Conservation (phyloP, 2,113 vertebrate species). For the Cheilinus undulatus region DNA sequence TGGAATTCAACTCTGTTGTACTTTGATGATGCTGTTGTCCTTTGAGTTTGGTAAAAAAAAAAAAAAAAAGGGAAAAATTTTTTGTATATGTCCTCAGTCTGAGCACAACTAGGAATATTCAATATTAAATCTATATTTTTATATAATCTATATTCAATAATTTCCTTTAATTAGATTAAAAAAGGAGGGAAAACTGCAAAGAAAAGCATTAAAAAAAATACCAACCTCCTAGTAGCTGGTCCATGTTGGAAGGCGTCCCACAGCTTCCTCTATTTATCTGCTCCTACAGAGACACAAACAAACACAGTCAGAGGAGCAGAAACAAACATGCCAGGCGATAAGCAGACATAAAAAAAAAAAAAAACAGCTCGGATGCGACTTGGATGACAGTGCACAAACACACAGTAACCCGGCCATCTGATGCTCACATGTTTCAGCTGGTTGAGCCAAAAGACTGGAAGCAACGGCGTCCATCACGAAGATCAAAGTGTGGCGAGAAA, state of each 20-base stretch:
- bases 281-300: constrained; percentile 76
- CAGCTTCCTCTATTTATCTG: constrained; percentile 74
- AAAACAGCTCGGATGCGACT: neutral
- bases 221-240: constrained; percentile 77
- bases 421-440: constrained; percentile 43
- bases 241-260: constrained; percentile 83
- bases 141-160: neutral
- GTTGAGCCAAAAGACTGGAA: neutral
- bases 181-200: too few species aligned
- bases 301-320: neutral
- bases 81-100: too few species aligned
- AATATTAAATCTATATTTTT: neutral
- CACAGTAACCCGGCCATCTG: neutral
- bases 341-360: neutral
- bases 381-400: neutral
- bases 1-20: too few species aligned
- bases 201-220: neutral
- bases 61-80: too few species aligned
- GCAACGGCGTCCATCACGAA: neutral
- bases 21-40: too few species aligned
- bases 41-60: too few species aligned
- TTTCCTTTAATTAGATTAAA: too few species aligned
- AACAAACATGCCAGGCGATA: neutral
- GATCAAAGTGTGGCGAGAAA: constrained; percentile 18
- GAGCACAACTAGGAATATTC: neutral